These are phyloP conservation scores for Torymus tubicola DNA, from an alignment of 2,888 invertebrate species.

Conservation along the genomic window DNA sequence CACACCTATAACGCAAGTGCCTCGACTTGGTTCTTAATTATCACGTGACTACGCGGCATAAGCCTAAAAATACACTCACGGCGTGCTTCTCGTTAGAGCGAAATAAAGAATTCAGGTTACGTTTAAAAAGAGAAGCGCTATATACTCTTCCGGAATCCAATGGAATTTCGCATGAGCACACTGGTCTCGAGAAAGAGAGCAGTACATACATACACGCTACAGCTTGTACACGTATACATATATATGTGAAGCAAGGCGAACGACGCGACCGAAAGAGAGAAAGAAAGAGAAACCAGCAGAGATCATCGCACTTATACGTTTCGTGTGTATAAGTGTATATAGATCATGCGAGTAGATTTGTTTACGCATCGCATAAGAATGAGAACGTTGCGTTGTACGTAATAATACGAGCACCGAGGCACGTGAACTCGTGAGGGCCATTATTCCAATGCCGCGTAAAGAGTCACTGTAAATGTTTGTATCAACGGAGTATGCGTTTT, in stretches of 20 bases:
- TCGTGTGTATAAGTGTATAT: not conserved
- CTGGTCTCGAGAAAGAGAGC: too few species aligned
- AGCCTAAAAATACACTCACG: slow-evolving; percentile 45
- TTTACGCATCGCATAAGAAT: slow-evolving; percentile 10
- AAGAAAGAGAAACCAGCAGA: not conserved
- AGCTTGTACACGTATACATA: too few species aligned
- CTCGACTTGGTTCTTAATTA: slow-evolving; percentile 27
- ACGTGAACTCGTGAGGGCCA: not conserved
- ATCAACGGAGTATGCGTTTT: slow-evolving; percentile 1
- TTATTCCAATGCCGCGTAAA: slow-evolving; percentile 17
- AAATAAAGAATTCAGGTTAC: slow-evolving; percentile 41
- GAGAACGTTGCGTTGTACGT: not conserved
- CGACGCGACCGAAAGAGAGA: not conserved
- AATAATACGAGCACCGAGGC: not conserved
- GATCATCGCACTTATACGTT: not conserved
- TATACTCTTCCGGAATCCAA: slow-evolving; percentile 6
- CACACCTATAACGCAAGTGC: not conserved
- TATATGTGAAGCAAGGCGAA: too few species aligned
- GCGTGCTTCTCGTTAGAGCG: slow-evolving; percentile 26
- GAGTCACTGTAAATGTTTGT: slow-evolving; percentile 20
- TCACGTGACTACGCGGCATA: slow-evolving; percentile 33
- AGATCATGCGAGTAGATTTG: slow-evolving; percentile 33
- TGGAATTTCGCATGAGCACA: not conserved
- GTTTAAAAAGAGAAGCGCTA: slow-evolving; percentile 40
- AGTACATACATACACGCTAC: too few species aligned